Percentiles rank a stretch among this genome's conserved stretches.
Conservation (phyloP, 53 echinoderm and acorn worm species). For the Astropecten irregularis region DNA sequence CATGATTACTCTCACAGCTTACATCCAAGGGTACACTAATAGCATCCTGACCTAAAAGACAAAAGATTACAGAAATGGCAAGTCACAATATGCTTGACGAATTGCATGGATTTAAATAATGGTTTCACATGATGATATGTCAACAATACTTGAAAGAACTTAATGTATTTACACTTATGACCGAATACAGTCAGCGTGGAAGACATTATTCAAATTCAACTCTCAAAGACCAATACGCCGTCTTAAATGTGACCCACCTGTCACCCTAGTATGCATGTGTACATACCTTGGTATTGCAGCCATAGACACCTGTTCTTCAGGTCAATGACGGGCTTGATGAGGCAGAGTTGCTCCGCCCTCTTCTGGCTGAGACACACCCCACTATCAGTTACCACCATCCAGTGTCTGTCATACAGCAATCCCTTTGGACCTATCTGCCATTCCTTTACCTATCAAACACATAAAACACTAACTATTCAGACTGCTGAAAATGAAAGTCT, state of each 20-base stretch:
- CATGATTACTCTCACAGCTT: background rate
- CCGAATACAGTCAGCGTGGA: too few species aligned
- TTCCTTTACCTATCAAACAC: conserved; percentile 59
- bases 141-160: too few species aligned
- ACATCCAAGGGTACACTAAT: conserved; percentile 60
- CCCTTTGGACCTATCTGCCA: conserved; percentile 83
- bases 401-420: conserved; percentile 84
- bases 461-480: background rate
- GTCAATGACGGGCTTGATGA: conserved; percentile 82
- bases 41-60: conserved; percentile 31
- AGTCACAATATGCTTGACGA: too few species aligned
- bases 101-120: too few species aligned
- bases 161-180: too few species aligned
- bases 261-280: too few species aligned
- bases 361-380: conserved; percentile 97
- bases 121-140: too few species aligned
- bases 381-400: conserved; percentile 93
- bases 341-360: conserved; percentile 73
- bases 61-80: too few species aligned
- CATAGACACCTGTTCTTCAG: conserved; percentile 58
- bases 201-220: too few species aligned
- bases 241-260: too few species aligned
- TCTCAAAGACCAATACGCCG: too few species aligned
- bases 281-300: conserved; percentile 70
- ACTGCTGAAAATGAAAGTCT: too few species aligned